These are phyloP conservation scores for Sphenodon punctatus DNA, from an alignment of 2,797 vertebrate species.

Conservation along the genomic window DNA sequence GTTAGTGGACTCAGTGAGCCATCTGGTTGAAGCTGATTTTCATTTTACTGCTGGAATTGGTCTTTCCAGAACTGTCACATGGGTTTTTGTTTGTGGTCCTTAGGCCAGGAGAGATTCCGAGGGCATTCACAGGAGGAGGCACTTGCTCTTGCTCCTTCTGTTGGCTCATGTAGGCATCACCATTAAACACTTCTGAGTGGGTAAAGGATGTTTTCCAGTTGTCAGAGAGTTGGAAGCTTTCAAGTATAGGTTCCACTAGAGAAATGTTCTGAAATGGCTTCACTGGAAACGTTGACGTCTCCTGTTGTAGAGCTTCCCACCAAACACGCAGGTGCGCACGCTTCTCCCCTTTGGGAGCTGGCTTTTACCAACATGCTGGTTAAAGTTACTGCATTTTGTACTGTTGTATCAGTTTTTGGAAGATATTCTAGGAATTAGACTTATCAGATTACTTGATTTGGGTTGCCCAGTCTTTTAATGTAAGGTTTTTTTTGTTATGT, in stretches of 20 bases:
- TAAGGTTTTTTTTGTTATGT: constrained; percentile 25
- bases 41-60: not conserved
- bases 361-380: too few relatives aligned
- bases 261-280: too few relatives aligned
- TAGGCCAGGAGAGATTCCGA: too few relatives aligned
- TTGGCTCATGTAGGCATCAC: too few relatives aligned
- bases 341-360: not conserved
- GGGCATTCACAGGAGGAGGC: too few relatives aligned
- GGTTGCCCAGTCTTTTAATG: constrained; percentile 9
- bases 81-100: not conserved
- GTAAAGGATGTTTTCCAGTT: too few relatives aligned
- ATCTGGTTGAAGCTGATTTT: not conserved
- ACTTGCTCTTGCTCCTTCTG: too few relatives aligned
- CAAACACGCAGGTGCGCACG: not conserved
- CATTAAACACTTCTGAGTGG: too few relatives aligned
- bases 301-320: constrained; percentile 8
- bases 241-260: too few relatives aligned
- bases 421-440: constrained; percentile 20
- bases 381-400: too few relatives aligned
- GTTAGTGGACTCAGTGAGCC: not conserved
- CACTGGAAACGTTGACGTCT: too few relatives aligned
- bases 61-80: not conserved
- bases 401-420: constrained; percentile 20
- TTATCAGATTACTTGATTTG: not conserved
- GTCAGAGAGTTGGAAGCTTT: too few relatives aligned